Base-by-base conservation (phyloP, 1,140 invertebrate genomes). In the Hypothenemus hampei region DNA sequence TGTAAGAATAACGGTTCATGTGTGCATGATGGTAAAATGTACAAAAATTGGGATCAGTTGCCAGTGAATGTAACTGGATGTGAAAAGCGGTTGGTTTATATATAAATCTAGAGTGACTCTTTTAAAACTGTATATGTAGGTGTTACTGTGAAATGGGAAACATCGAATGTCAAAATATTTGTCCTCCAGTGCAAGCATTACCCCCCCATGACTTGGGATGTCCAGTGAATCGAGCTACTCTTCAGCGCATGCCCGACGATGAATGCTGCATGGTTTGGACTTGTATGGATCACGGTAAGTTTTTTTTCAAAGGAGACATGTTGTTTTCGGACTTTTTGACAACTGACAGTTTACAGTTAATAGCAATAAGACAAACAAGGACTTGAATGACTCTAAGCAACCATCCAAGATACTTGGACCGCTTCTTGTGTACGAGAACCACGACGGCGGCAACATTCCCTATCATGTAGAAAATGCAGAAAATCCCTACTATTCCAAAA, bases 121-220 rank as follows among this genome's bases (percentile, higher is more conserved):
- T 1, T 4, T n/a, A 23, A n/a, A 8, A 49, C n/a, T 37, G 20
- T 37, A 37, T 51, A 24, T 29, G n/a, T 24, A 57, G 55, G 62
- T 95, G 91, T 71, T 89, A 82, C 69, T 94, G 91, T 64, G 86
- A 91, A 66, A 84, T 85, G 68, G 90, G 91, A 19, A 87, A 87
- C 57, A 77, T 94, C 4, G 86, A 89, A 37, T 95, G 92, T 65
- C 81, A 87, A 54, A 78, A 82, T 3, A 78, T 81, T 13, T 95
- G 92, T 74, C 80, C 84, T 2, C 82, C 84, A 0, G 77, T 93
- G 0, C 71, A 85, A 5, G 80, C 85, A 1, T 59, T 80, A 22
- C 90, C 91, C 2, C 90, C 91, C 0, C 65, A 79, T 4, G 80
- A 77, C 20, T 65, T 94, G 36, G 77, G 78, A 1, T 94, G 91